phyloP scores from a whole-genome alignment of 64 coral and sea anemone genomes.

The Stichodactyla helianthus region DNA sequence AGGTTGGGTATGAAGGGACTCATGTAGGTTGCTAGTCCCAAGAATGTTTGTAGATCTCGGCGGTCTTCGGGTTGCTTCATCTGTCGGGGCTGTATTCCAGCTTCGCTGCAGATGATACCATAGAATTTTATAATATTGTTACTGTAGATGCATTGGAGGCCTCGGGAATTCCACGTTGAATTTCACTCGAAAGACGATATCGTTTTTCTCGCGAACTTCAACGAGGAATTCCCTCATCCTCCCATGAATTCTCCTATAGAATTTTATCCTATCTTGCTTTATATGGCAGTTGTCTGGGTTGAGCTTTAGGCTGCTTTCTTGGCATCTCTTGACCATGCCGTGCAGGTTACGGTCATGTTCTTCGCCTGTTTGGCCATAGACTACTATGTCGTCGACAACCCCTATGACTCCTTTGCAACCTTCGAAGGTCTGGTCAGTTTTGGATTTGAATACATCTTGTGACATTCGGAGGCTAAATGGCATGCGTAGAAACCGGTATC shows the following conservation, averaged over 20 bases:
- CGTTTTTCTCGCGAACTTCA: no score
- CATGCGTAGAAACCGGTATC: slow-evolving; percentile 19
- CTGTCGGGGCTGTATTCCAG: slow-evolving; percentile 39
- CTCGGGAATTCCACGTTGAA: no score
- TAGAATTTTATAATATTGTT: no score
- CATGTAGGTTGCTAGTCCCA: slow-evolving; percentile 66
- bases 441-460: no score
- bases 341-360: slow-evolving; percentile 52
- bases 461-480: slow-evolving; percentile 50
- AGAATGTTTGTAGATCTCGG: slow-evolving; percentile 32
- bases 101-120: slow-evolving; percentile 35
- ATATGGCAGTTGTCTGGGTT: slow-evolving; percentile 49
- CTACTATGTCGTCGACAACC: neutral
- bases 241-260: no score
- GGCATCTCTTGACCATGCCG: slow-evolving; percentile 24
- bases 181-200: no score
- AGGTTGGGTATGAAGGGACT: slow-evolving; percentile 55
- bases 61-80: slow-evolving; percentile 20
- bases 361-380: neutral
- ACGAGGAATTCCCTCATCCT: no score
- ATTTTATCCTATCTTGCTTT: slow-evolving; percentile 51
- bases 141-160: no score
- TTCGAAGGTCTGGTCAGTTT: slow-evolving; percentile 51
- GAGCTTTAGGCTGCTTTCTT: slow-evolving; percentile 30
- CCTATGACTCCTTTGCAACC: slow-evolving; percentile 45